Conservation (phyloP, 2,797 vertebrate genomes). For the Leptoclinus maculatus region DNA sequence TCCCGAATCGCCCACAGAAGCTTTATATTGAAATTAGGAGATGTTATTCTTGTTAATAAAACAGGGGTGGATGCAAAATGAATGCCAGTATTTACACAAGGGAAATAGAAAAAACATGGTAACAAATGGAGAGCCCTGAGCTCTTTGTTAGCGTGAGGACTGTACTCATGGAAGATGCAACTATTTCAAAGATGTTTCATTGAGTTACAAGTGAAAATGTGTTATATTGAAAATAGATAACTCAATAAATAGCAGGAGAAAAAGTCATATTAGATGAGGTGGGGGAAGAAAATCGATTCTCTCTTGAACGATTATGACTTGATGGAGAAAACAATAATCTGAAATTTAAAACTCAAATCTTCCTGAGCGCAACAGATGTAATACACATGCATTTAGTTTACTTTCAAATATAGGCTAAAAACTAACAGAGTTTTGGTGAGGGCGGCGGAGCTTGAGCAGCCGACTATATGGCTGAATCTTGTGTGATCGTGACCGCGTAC, state of each 20-base stretch:
- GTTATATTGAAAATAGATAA: background rate
- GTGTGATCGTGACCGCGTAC: too few relatives aligned
- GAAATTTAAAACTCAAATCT: too few relatives aligned
- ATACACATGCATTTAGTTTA: too few relatives aligned
- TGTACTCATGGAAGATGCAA: background rate
- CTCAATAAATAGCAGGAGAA: background rate
- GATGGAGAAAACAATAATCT: too few relatives aligned
- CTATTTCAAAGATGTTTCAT: slow-evolving; percentile 6
- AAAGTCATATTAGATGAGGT: background rate
- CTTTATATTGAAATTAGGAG: slow-evolving; percentile 36
- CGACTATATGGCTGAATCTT: too few relatives aligned
- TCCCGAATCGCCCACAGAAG: slow-evolving; percentile 29
- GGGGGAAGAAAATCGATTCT: too few relatives aligned
- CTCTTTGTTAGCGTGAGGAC: slow-evolving; percentile 1
- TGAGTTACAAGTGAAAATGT: background rate
- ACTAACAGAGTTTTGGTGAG: too few relatives aligned
- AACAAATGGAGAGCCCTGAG: slow-evolving; percentile 26
- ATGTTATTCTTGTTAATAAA: slow-evolving; percentile 20
- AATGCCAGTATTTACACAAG: slow-evolving; percentile 6
- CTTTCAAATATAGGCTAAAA: too few relatives aligned
- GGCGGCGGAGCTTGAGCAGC: too few relatives aligned
- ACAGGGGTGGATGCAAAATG: slow-evolving; percentile 31
- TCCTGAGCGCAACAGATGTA: too few relatives aligned
- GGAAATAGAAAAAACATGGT: slow-evolving; percentile 1
- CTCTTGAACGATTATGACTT: too few relatives aligned